Percentiles rank a stretch among this genome's conserved stretches.
Evolutionary conservation across 2,888 invertebrate species (phyloP).

Genomic region (Conomelus anceps): DNA sequence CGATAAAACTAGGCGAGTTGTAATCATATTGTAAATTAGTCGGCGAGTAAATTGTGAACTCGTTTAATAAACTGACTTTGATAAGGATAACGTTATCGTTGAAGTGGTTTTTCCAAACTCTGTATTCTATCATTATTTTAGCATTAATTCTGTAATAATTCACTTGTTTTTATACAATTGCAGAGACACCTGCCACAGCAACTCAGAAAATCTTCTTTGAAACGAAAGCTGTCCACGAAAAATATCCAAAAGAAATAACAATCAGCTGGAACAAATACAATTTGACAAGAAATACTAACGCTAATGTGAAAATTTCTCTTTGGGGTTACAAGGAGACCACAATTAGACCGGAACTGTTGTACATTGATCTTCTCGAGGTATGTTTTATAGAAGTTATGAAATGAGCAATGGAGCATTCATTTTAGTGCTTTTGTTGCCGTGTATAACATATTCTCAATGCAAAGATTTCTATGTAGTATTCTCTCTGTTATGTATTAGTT

Average conservation of each 20-base stretch:
- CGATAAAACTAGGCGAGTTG: too few species aligned
- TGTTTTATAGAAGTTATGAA: conserved; percentile 27
- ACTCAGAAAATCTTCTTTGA: conserved; percentile 78
- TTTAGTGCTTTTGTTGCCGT: background rate
- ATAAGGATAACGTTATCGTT: too few species aligned
- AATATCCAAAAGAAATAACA: conserved; percentile 63
- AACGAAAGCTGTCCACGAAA: conserved; percentile 63
- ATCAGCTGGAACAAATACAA: conserved; percentile 81
- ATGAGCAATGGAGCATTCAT: background rate
- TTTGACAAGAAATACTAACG: conserved; percentile 71
- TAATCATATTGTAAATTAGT: too few species aligned
- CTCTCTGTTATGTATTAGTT: too few species aligned
- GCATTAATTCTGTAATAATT: background rate
- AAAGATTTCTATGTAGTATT: too few species aligned
- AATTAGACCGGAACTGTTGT: conserved; percentile 71
- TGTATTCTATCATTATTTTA: too few species aligned
- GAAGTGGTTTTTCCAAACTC: too few species aligned
- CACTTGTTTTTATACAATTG: conserved; percentile 13
- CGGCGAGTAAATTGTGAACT: too few species aligned
- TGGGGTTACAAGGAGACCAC: conserved; percentile 87
- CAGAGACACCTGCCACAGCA: conserved; percentile 84
- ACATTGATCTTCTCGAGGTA: conserved; percentile 66
- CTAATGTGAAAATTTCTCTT: conserved; percentile 70
- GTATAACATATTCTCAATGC: too few species aligned
- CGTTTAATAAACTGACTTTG: too few species aligned